Evolutionary conservation across 1,140 invertebrate species (phyloP).

Genomic region (Scaptomyza pallida): DNA sequence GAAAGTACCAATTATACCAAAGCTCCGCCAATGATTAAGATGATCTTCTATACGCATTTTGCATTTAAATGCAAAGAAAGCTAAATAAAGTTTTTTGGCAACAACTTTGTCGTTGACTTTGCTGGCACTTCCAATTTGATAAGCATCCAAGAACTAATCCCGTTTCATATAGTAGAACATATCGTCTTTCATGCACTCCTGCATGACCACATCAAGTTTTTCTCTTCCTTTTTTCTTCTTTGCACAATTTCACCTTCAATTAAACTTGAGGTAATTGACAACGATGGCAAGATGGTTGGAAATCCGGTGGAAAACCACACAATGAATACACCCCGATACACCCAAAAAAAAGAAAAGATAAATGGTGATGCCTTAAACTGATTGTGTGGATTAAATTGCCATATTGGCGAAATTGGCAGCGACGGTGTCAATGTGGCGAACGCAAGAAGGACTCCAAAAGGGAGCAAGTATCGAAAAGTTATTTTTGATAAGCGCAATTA

Average conservation of each 20-base stretch:
- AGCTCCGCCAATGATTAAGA: constrained; percentile 17
- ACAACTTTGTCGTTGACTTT: constrained; percentile 9
- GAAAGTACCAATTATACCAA: constrained; percentile 45
- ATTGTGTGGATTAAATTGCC: constrained; percentile 83
- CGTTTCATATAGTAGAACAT: constrained; percentile 22
- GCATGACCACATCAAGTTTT: constrained; percentile 69
- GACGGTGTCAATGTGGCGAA: constrained; percentile 50
- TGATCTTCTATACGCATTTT: constrained; percentile 17
- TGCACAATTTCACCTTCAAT: constrained; percentile 78
- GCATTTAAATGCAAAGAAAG: constrained; percentile 34
- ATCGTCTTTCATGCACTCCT: constrained; percentile 46
- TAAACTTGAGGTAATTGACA: constrained; percentile 80
- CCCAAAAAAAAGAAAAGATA: constrained; percentile 55
- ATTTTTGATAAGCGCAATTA: constrained; percentile 84
- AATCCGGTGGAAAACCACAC: constrained; percentile 49
- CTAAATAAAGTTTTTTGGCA: constrained; percentile 1
- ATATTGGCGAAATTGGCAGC: constrained; percentile 80
- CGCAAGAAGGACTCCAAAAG: constrained; percentile 27
- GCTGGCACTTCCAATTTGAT: constrained; percentile 26
- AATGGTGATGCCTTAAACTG: constrained; percentile 81
- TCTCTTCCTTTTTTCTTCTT: too few species aligned
- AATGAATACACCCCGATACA: constrained; percentile 31
- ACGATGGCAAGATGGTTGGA: constrained; percentile 48
- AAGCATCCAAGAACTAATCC: constrained; percentile 37
- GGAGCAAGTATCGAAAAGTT: constrained; percentile 79